A percentile compares a stretch with the other conserved stretches of the same genome.
Conservation (phyloP, 2,888 invertebrate genomes). For the Platycheirus albimanus region DNA sequence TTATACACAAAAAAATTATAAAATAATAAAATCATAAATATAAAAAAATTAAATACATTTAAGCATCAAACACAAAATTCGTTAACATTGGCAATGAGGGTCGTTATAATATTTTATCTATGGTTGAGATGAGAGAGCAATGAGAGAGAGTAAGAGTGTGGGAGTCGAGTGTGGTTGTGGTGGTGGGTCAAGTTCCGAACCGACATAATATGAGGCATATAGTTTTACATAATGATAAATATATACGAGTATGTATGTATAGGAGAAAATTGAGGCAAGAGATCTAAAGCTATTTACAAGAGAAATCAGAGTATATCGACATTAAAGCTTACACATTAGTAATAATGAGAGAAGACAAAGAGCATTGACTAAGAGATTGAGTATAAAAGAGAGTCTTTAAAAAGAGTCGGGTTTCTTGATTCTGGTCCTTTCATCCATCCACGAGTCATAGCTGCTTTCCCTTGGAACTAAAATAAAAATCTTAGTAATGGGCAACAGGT, state of each 20-base stretch:
- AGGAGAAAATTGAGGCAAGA: constrained; percentile 31
- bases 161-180: constrained; percentile 39
- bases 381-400: constrained; percentile 52
- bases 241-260: too few relatives aligned
- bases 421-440: constrained; percentile 73
- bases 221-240: constrained; percentile 12
- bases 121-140: constrained; percentile 63
- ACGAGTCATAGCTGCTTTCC: constrained; percentile 63
- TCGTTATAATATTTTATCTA: constrained; percentile 40
- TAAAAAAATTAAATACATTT: constrained; percentile 56
- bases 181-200: constrained; percentile 45
- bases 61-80: constrained; percentile 64
- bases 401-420: constrained; percentile 23
- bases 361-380: constrained; percentile 68
- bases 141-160: constrained; percentile 48
- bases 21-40: constrained; percentile 67
- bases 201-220: constrained; percentile 45
- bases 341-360: constrained; percentile 47
- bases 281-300: constrained; percentile 73
- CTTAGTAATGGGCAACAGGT: constrained; percentile 80
- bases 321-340: constrained; percentile 53
- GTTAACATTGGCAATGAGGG: constrained; percentile 74
- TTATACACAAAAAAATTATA: constrained; percentile 66
- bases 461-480: constrained; percentile 25
- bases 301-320: constrained; percentile 61